A percentile compares a stretch with the other conserved stretches of the same genome.
phyloP scores from a whole-genome alignment of 2,888 invertebrate species.

The Drosophila mimetica region DNA sequence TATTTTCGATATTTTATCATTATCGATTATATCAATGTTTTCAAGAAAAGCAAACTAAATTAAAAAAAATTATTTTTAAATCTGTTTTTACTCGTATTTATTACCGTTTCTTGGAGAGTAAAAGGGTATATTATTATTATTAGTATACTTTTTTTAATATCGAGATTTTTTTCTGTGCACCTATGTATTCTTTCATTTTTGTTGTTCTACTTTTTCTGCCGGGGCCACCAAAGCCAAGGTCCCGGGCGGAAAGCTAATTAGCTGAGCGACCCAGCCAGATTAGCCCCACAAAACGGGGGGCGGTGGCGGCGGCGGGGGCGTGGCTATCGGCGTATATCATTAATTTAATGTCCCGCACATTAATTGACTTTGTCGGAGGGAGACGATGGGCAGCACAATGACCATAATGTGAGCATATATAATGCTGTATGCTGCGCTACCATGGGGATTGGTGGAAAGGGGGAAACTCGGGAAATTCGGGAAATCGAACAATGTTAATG shows the following conservation, averaged over 20 bases:
- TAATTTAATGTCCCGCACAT: conserved; percentile 73
- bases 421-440: conserved; percentile 19
- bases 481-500: conserved; percentile 9
- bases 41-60: too few relatives aligned
- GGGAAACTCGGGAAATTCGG: not conserved
- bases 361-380: conserved; percentile 60
- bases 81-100: too few relatives aligned
- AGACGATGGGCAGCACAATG: conserved; percentile 29
- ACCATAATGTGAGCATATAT: conserved; percentile 42
- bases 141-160: too few relatives aligned
- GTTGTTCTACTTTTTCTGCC: conserved; percentile 18
- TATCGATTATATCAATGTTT: too few relatives aligned
- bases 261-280: conserved; percentile 46
- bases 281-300: conserved; percentile 21
- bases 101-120: too few relatives aligned
- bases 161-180: too few relatives aligned
- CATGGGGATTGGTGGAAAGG: accelerated
- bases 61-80: too few relatives aligned
- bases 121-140: too few relatives aligned
- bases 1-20: too few relatives aligned
- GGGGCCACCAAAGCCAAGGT: conserved; percentile 22
- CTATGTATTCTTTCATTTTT: not conserved
- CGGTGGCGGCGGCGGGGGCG: not conserved
- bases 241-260: conserved; percentile 44
- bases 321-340: conserved; percentile 67